Conservation (phyloP, 2,113 vertebrate species). For the Muntiacus reevesi region DNA sequence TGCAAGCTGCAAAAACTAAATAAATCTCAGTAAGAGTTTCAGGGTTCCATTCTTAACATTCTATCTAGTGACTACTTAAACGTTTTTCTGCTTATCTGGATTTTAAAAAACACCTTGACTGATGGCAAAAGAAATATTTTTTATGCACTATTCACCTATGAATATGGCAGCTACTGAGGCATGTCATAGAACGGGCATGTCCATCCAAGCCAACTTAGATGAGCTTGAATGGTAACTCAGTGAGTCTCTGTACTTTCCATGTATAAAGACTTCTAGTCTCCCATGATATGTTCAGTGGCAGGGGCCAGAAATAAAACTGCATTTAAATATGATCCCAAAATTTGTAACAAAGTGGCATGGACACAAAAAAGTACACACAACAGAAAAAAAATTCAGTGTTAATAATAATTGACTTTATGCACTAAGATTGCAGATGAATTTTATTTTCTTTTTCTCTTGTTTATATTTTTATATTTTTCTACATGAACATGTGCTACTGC, state of each 20-base stretch:
- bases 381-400: background rate
- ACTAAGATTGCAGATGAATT: background rate
- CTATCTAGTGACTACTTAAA: background rate
- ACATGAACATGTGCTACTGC: background rate
- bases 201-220: background rate
- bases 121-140: background rate
- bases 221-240: background rate
- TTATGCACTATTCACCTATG: background rate
- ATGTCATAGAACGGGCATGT: background rate
- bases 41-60: background rate
- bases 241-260: background rate
- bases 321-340: background rate
- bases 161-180: background rate
- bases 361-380: background rate
- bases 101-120: background rate
- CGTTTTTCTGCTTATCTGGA: background rate
- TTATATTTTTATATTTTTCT: background rate
- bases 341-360: background rate
- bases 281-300: background rate
- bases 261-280: background rate
- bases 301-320: background rate
- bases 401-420: background rate
- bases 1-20: background rate
- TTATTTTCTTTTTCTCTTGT: background rate
- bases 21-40: background rate